Evolutionary conservation across 2,888 invertebrate genomes (phyloP).

Genomic region (Harpalus rufipes): DNA sequence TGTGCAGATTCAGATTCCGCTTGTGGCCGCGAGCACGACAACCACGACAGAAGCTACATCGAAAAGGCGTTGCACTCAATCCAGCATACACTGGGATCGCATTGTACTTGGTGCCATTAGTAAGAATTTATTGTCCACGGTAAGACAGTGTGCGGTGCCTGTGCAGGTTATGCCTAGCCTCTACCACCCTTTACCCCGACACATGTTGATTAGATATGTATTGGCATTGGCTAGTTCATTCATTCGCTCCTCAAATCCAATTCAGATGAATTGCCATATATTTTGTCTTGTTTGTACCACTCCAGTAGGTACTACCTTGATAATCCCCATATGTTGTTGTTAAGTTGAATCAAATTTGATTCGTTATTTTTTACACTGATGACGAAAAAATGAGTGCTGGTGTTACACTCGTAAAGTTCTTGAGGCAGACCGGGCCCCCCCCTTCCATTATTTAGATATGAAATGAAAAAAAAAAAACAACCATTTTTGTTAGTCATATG

Average conservation of each 20-base stretch:
- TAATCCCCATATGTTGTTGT: no score
- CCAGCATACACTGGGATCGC: conserved; percentile 75
- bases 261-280: no score
- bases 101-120: conserved; percentile 77
- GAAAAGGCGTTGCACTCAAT: conserved; percentile 77
- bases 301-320: no score
- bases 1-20: conserved; percentile 38
- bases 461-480: no score
- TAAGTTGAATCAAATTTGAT: no score
- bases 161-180: conserved; percentile 42
- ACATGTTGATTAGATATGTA: conserved; percentile 44
- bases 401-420: no score
- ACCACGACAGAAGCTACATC: conserved; percentile 72
- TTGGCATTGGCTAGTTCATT: neutral
- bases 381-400: no score
- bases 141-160: conserved; percentile 53
- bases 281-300: no score
- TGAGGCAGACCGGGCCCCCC: no score
- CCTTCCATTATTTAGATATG: no score
- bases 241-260: neutral
- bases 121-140: conserved; percentile 76
- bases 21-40: conserved; percentile 21
- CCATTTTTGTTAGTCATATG: no score
- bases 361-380: no score
- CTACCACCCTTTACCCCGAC: conserved; percentile 42